Conservation (phyloP, 2,797 vertebrate species). For the Cichlasoma orientale region DNA sequence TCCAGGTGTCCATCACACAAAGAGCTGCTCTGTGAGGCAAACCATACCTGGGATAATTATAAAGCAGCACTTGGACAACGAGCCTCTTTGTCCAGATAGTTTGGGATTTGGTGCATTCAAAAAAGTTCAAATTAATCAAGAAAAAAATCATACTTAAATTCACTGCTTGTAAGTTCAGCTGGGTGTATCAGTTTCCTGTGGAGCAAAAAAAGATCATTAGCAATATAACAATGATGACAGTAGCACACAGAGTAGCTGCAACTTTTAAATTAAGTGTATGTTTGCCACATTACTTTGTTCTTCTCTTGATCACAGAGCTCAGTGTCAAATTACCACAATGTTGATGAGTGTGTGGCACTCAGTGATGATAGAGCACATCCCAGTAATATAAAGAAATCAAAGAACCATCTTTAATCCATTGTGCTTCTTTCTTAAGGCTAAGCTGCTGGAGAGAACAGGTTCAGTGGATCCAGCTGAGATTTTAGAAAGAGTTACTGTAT, state of each 20-base stretch:
- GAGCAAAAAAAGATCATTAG: neutral
- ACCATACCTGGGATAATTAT: slow-evolving; percentile 35
- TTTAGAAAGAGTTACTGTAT: slow-evolving; percentile 26
- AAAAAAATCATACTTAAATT: slow-evolving; percentile 1
- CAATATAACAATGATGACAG: neutral
- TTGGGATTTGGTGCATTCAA: slow-evolving; percentile 8
- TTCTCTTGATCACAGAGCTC: neutral
- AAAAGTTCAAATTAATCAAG: slow-evolving; percentile 10
- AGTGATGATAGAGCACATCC: slow-evolving; percentile 10
- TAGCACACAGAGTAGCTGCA: neutral
- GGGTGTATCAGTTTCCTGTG: neutral
- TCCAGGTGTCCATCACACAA: slow-evolving; percentile 65
- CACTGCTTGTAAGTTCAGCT: slow-evolving; percentile 31
- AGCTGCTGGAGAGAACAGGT: slow-evolving; percentile 12
- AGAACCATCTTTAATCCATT: slow-evolving; percentile 21
- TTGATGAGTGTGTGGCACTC: slow-evolving; percentile 1
- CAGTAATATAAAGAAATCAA: neutral
- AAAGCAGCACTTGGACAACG: slow-evolving; percentile 35
- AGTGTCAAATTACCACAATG: neutral
- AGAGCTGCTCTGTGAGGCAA: slow-evolving; percentile 49
- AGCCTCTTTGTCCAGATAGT: slow-evolving; percentile 24
- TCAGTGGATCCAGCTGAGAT: slow-evolving; percentile 37
- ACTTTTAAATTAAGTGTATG: neutral
- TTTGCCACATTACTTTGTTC: neutral
- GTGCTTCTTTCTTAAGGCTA: slow-evolving; percentile 20